Evolutionary conservation across 2,113 vertebrate genomes (phyloP), one percentile per base, ranked within the genome.

Genomic region (Caloenas nicobarica): DNA sequence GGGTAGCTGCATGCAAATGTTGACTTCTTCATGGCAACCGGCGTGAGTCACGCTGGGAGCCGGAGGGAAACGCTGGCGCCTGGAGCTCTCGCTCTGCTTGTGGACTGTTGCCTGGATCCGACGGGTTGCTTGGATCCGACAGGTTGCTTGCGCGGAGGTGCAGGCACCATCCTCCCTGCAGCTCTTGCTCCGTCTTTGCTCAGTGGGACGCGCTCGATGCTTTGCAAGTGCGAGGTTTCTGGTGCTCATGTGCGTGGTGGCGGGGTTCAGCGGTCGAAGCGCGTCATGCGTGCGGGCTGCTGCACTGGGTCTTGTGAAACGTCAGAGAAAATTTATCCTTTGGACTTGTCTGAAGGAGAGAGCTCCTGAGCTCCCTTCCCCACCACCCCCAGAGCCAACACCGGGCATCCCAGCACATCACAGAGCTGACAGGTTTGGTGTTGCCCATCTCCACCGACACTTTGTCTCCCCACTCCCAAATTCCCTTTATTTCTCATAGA

Each of bases 251-350:
- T 5, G 21, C 17, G 48, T 2, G 0, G 24, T 5, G 54, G 50
- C 66, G 84, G 72, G 48, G 76, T 18, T 71, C 65, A 11, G 70
- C 0, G 1, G 53, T 48, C 0, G 0, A 36, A 90, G 54, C 0
- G 1, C 13, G 34, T 16, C 1, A 0, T 7, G 26, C 0, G 0
- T 7, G 12, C 11, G 48, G 33, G 34, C 23, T 50, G 56, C 29
- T 76, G 74, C 4, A 1, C 10, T 42, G 28, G 50, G 31, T 54
- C 31, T 56, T 29, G 29, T 44, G 62, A 42, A 26, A 15, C 0
- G 2, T 79, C 53, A 82, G 62, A 7, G 44, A 69, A 72, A 36
- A 60, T 28, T 40, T 46, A 38, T 66, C 60, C 56, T 84, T 81
- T 58, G 77, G 42, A 29, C 29, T 66, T n/a, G 6, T 40, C 60